Evolutionary conservation across 2,888 invertebrate species (phyloP).

Genomic region (Patella pellucida): DNA sequence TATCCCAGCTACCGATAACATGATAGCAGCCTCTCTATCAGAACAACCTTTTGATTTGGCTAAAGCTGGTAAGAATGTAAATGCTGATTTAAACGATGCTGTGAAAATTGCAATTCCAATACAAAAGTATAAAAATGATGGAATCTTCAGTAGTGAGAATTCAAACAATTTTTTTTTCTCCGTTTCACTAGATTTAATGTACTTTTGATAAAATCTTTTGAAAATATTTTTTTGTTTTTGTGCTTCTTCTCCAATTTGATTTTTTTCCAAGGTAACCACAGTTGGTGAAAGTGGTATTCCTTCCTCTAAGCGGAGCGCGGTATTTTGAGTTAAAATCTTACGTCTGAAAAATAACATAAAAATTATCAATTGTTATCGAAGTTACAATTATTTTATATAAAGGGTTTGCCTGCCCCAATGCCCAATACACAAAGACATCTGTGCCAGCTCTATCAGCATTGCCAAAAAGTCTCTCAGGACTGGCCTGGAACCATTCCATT

Average conservation of each 20-base stretch:
- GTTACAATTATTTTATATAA: too few species aligned
- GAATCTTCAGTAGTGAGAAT: constrained; percentile 31
- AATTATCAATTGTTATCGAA: background rate
- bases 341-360: background rate
- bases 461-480: too few species aligned
- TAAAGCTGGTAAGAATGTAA: constrained; percentile 56
- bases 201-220: background rate
- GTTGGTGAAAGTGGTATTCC: background rate
- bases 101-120: constrained; percentile 37
- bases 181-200: background rate
- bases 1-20: constrained; percentile 53
- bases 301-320: background rate
- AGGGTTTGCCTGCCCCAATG: too few species aligned
- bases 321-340: background rate
- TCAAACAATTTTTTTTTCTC: constrained; percentile 28
- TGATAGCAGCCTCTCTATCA: constrained; percentile 46
- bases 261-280: background rate
- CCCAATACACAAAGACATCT: too few species aligned
- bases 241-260: background rate
- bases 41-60: constrained; percentile 45
- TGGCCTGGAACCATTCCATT: too few species aligned
- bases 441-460: too few species aligned
- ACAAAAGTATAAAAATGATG: constrained; percentile 37
- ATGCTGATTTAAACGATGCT: constrained; percentile 33
- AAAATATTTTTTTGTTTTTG: background rate